A percentile compares a stretch with the other conserved stretches of the same genome.
Evolutionary conservation across 2,888 invertebrate species (phyloP).

Genomic region (Drosophila birchii): DNA sequence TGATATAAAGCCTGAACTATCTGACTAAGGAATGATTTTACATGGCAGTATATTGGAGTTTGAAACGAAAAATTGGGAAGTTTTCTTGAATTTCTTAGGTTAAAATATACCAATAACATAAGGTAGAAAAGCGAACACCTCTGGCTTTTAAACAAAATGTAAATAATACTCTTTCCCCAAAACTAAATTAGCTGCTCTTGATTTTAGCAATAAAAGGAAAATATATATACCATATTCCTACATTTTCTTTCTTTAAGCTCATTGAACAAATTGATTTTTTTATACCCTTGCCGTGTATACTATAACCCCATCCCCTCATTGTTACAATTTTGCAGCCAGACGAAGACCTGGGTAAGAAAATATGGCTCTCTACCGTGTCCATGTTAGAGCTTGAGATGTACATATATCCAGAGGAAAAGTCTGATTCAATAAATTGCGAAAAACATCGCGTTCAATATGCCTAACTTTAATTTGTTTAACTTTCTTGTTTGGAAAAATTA

Average conservation of each 20-base stretch:
- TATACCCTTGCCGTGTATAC: background rate
- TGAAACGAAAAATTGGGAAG: background rate
- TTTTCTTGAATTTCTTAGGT: background rate
- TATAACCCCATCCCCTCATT: background rate
- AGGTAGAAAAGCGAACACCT: constrained; percentile 8
- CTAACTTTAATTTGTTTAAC: too few species aligned
- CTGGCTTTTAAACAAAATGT: constrained; percentile 3
- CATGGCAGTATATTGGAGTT: constrained; percentile 6
- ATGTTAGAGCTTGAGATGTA: too few species aligned
- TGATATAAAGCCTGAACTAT: background rate
- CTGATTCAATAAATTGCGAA: too few species aligned
- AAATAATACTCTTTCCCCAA: background rate
- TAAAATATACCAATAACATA: constrained; percentile 4
- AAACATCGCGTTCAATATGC: too few species aligned
- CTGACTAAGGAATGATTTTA: background rate
- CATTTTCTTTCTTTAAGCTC: constrained; percentile 34
- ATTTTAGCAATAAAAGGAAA: constrained; percentile 49
- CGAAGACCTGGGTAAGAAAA: too few species aligned
- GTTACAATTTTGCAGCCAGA: too few species aligned
- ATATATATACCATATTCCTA: background rate
- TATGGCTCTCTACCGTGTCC: too few species aligned
- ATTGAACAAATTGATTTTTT: constrained; percentile 51
- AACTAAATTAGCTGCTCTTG: background rate
- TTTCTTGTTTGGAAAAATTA: background rate
- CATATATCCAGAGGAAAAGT: too few species aligned